Base-by-base conservation (phyloP, 2,888 invertebrate genomes). In the Hirtodrosophila alboralis region DNA sequence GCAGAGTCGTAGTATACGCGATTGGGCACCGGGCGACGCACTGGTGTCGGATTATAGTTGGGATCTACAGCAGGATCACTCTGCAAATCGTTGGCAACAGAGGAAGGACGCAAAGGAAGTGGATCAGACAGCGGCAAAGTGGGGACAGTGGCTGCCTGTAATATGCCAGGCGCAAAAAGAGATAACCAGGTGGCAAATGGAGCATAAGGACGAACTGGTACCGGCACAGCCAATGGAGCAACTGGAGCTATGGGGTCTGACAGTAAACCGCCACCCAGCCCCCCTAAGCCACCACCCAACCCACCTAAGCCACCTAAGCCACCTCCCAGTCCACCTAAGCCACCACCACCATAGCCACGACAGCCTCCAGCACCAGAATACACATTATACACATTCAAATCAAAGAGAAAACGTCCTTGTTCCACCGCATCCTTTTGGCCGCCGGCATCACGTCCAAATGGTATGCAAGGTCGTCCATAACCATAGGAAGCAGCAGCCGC, bases 321-420 rank as follows among this genome's bases (percentile, higher is more conserved):
- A 7, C 18, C 18, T 2, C 73, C 68, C 0, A 56, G 23, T 1
- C 75, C 80, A 6, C 75, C 84, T 5, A 36, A 28, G 6, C 60
- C 64, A 3, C 62, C 62, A 12, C 69, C 70, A 12, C 77, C 70
- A 9, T 76, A 76, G 23, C 75, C 77, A 1, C 72, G 71, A 9
- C 74, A 67, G 0, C 41, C 59, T 3, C 75, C 63, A 0, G 61
- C 60, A 9, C 16, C 34, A 0, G 74, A 61, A 52, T 87, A 87
- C 6, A 89, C 79, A 58, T 90, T 89, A 51, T 88, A 88, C 7
- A 90, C 86, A 69, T 90, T 90, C 6, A 90, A 18, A 48, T 90
- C 90, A 78, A 89, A 90, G 1, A 90, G 60, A 12, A 90, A 86
- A 13, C 90, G 86, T 5, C 90, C 90, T 56, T 90, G 86, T 6